phyloP scores from a whole-genome alignment of 2,113 vertebrate genomes.

The Oryctolagus cuniculus region DNA sequence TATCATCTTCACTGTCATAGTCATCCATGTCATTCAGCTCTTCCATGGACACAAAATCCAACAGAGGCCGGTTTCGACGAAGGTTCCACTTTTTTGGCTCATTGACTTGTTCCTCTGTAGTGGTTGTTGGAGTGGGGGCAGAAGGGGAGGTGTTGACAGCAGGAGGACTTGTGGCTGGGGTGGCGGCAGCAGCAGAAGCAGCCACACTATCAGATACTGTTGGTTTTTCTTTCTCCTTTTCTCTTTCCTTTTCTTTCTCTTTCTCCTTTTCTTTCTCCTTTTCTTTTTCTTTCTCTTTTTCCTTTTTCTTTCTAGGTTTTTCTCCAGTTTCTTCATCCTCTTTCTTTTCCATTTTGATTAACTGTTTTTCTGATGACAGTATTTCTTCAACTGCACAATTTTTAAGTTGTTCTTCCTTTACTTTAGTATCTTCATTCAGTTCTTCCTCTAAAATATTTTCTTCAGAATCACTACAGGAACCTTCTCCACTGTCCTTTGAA shows the following conservation, averaged over 20 bases:
- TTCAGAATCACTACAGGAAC: constrained; percentile 95
- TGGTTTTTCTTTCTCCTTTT: constrained; percentile 90
- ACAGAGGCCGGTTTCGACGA: constrained; percentile 94
- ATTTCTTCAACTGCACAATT: constrained; percentile 86
- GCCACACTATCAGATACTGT: constrained; percentile 85
- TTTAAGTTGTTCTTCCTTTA: constrained; percentile 89
- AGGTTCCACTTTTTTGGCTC: constrained; percentile 99
- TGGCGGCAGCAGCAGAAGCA: constrained; percentile 18
- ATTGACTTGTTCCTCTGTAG: constrained; percentile 89
- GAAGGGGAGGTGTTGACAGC: constrained; percentile 51
- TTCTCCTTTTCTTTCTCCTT: constrained; percentile 83
- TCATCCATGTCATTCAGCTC: constrained; percentile 99
- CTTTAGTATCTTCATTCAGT: constrained; percentile 83
- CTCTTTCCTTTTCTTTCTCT: constrained; percentile 87
- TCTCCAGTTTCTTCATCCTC: constrained; percentile 90
- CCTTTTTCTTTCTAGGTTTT: constrained; percentile 89
- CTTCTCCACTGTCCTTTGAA: constrained; percentile 95
- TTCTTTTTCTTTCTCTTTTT: constrained; percentile 91
- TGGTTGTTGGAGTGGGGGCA: not conserved
- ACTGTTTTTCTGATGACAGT: constrained; percentile 88
- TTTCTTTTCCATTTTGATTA: constrained; percentile 91
- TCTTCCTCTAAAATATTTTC: constrained; percentile 92
- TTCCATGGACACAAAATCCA: constrained; percentile 98
- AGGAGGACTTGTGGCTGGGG: constrained; percentile 70
- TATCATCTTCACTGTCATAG: constrained; percentile 99